Base-by-base conservation (phyloP, 2,797 vertebrate genomes). In the Pipistrellus pygmaeus region DNA sequence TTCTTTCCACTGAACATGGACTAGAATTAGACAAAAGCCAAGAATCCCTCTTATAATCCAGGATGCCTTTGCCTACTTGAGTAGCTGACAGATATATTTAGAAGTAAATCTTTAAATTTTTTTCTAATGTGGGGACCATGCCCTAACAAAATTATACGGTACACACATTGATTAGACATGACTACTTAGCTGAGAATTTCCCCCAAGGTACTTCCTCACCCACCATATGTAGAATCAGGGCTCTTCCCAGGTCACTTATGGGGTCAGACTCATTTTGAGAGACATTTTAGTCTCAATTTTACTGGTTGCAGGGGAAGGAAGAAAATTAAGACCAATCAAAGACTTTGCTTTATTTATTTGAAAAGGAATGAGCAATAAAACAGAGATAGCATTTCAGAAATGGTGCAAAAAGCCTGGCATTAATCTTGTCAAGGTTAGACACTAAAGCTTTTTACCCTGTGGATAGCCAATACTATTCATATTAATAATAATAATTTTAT, bases 311-410 rank as follows among this genome's bases (percentile, higher is more conserved):
- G 6, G 71, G 12, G 30, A 8, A 94, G 13, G 25, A 88, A 88
- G 88, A 84, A 44, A 94, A 60, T 32, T n/a, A 46, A 91, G 69
- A 94, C 11, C 44, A 44, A 5, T 32, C 27, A 91, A 92, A 91
- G 1, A 66, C 11, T 78, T 90, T 15, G 32, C 11, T n/a, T 62
- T 82, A 53, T 71, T 95, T 89, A 25, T 64, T 85, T 77, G 41
- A 12, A 60, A 81, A 96, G 20, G 15, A 87, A 15, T n/a, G 46
- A 76, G 5, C 30, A 76, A 44, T 76, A 72, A 66, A 48, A 80
- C 9, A 84, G 20, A 96, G 84, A 90, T 21, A 38, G 5, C 84
- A 25, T 76, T 89, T 95, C 82, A n/a, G 62, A 35, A 93, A 77
- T 68, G 69, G 64, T 51, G 38, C 46, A 51, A 85, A 94, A 94